These are phyloP conservation scores for Pontoporia blainvillei DNA, from an alignment of 2,113 vertebrate species.

Conservation along the genomic window DNA sequence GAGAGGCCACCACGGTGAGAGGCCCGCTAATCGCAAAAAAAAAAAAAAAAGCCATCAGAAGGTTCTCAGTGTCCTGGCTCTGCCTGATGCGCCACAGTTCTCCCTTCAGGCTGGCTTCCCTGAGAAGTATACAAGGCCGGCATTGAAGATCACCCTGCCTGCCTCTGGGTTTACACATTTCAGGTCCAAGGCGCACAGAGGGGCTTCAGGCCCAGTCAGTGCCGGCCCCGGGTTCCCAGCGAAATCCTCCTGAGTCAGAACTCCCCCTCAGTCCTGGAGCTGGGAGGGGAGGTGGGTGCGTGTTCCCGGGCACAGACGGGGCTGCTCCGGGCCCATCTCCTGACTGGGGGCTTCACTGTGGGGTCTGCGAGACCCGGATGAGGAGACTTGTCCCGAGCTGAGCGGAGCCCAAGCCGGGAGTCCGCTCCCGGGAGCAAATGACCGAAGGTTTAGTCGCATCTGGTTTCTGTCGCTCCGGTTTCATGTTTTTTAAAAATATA, in stretches of 20 bases:
- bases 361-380: not conserved
- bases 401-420: rapidly evolving
- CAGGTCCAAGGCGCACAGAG: not conserved
- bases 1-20: too few relatives aligned
- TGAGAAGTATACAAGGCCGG: rapidly evolving
- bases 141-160: rapidly evolving
- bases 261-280: not conserved
- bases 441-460: not conserved
- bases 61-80: not conserved
- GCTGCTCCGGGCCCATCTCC: rapidly evolving
- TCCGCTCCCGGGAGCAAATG: not conserved
- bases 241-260: not conserved
- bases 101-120: not conserved
- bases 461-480: not conserved
- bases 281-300: rapidly evolving
- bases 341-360: rapidly evolving
- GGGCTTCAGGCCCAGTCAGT: rapidly evolving
- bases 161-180: rapidly evolving
- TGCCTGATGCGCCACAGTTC: not conserved
- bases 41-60: too few relatives aligned
- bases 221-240: not conserved
- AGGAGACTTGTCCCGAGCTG: rapidly evolving
- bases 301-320: not conserved
- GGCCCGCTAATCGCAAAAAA: too few relatives aligned
- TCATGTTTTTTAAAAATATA: not conserved